Conservation (phyloP, 2,797 vertebrate genomes). For the Scolopax rusticola region DNA sequence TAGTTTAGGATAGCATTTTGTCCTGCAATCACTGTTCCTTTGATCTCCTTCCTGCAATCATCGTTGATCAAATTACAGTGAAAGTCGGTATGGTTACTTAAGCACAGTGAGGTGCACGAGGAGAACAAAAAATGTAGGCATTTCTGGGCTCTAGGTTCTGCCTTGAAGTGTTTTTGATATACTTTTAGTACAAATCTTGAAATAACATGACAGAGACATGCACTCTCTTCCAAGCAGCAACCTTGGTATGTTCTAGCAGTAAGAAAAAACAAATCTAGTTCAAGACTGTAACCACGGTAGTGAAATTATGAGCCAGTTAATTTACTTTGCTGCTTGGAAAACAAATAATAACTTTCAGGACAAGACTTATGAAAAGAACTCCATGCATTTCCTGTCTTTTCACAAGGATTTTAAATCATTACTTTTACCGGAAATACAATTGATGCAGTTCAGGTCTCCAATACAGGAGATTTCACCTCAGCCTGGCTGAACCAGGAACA, state of each 20-base stretch:
- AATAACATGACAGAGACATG: not conserved
- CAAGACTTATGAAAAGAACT: not conserved
- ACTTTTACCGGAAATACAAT: not conserved
- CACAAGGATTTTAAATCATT: not conserved
- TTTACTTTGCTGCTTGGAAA: not conserved
- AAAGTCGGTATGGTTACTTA: not conserved
- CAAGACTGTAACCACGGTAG: not conserved
- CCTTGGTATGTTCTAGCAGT: not conserved
- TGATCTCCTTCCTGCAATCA: not conserved
- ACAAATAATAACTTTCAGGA: not conserved
- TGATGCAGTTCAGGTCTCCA: not conserved
- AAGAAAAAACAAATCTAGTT: not conserved
- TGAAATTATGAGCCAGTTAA: not conserved
- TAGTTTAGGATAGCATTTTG: not conserved
- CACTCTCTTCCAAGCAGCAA: not conserved
- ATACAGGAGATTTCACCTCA: not conserved
- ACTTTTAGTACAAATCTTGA: not conserved
- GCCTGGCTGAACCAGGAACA: not conserved
- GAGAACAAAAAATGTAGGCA: not conserved
- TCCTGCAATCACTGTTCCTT: not conserved
- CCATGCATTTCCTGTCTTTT: not conserved
- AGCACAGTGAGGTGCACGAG: rapidly evolving
- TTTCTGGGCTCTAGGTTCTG: not conserved
- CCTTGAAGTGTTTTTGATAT: not conserved
- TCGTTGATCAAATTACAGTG: not conserved